Conservation (phyloP, 2,113 vertebrate genomes). For the Plestiodon gilberti region DNA sequence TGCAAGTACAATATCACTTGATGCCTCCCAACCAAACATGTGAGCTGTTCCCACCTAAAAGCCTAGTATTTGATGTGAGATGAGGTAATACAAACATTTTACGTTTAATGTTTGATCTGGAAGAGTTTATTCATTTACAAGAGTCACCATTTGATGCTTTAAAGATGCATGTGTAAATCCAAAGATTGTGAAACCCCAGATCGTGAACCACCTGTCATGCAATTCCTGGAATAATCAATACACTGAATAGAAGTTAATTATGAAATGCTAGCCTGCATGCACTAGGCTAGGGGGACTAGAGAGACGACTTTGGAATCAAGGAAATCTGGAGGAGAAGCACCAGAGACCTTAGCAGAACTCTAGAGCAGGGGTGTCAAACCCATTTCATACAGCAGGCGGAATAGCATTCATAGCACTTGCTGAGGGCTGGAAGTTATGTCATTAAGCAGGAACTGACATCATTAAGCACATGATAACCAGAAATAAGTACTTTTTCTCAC, state of each 20-base stretch:
- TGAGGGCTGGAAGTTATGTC: no score
- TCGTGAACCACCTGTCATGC: background rate
- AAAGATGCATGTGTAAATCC: background rate
- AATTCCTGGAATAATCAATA: background rate
- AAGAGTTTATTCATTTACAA: background rate
- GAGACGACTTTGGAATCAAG: background rate
- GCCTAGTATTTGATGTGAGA: background rate
- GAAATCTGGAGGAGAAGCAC: no score
- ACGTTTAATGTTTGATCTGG: background rate
- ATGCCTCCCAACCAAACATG: background rate
- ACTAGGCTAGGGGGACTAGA: no score
- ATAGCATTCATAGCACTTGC: no score
- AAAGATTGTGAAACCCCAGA: background rate
- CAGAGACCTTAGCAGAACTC: no score
- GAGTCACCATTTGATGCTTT: background rate
- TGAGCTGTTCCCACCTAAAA: background rate
- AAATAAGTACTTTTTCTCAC: no score
- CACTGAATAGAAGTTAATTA: background rate
- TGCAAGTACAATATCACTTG: no score
- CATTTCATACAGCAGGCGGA: no score
- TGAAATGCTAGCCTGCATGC: background rate
- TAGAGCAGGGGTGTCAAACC: no score
- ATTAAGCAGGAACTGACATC: no score
- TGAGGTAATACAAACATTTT: background rate
- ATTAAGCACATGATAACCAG: no score